Evolutionary conservation across 2,113 vertebrate species (phyloP).

Genomic region (Litocranius walleri): DNA sequence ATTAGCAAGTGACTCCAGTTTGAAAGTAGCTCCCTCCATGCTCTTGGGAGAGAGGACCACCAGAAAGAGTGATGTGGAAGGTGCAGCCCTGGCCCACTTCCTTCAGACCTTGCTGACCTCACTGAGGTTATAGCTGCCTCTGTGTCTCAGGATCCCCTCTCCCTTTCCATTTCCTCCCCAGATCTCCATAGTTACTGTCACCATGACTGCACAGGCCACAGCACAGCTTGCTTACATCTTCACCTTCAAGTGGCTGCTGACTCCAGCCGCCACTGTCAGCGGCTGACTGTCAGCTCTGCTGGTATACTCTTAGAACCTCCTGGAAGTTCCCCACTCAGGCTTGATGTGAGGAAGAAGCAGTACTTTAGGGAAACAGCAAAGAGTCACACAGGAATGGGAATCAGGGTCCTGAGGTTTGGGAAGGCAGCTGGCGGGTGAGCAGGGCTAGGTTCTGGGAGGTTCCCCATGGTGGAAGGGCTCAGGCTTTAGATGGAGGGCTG

Average conservation of each 20-base stretch:
- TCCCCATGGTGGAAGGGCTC: background rate
- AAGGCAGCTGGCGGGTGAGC: background rate
- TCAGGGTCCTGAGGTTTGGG: background rate
- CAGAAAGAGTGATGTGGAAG: background rate
- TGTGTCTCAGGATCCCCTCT: background rate
- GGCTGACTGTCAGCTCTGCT: too few species aligned
- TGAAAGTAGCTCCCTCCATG: background rate
- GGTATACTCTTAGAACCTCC: too few species aligned
- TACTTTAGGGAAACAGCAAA: background rate
- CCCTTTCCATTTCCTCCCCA: background rate
- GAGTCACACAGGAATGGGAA: background rate
- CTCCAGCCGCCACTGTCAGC: background rate
- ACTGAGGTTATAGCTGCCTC: background rate
- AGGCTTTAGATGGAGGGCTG: background rate
- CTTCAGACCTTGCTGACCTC: background rate
- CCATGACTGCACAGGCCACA: background rate
- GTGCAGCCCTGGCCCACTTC: background rate
- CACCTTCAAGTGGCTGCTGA: too few species aligned
- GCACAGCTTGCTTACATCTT: background rate
- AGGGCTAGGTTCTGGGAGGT: background rate
- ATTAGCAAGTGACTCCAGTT: background rate
- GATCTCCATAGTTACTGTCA: background rate
- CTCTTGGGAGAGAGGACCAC: too few species aligned
- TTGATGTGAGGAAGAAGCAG: background rate
- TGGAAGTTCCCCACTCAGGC: background rate